Base-by-base conservation (phyloP, 2,113 vertebrate genomes). In the Rousettus leschenaultii region DNA sequence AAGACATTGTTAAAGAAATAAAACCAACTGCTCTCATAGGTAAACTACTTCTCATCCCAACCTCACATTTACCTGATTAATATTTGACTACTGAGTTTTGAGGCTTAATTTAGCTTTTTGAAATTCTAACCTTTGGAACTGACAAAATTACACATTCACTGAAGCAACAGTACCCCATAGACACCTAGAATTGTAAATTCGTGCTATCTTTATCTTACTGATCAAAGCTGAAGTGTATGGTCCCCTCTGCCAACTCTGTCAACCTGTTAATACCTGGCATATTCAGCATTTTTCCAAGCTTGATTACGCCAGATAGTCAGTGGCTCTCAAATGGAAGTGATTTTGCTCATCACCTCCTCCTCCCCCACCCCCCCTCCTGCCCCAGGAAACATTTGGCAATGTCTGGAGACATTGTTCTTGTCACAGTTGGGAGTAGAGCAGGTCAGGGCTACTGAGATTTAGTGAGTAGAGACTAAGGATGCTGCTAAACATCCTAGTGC, bases 11-110 rank as follows among this genome's bases (percentile, higher is more conserved):
- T 73, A 98, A 74, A 96, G 97, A 99, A 51, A 98, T 99, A 97
- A 99, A 99, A 96, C 99, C 99, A 0, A 99, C 99, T 0, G 99
- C 98, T 28, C 98, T 99, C 89, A 99, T 99, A 98, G 99, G 99
- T 99, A 99, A 98, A 59, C 65, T 59, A 19, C 95, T 84, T 40
- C 33, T 2, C 16, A 4, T n/a, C 0, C 24, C 16, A 2, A 43
- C 11, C 38, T n/a, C 7, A n/a, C 38, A 45, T 86, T 91, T 21
- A 35, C 8, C 57, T 75, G 28, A 18, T 71, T 93, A 6, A 5
- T 87, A 78, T 91, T 65, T 59, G 93, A 43, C 16, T 86, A 33
- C 19, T 78, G 12, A 33, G 45, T 77, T 82, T 88, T 71, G 19
- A 80, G 33, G 26, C 7, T 48, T 80, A 57, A 35, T 85, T 88